Conservation (phyloP, 2,113 vertebrate species). For the Mohoua ochrocephala region DNA sequence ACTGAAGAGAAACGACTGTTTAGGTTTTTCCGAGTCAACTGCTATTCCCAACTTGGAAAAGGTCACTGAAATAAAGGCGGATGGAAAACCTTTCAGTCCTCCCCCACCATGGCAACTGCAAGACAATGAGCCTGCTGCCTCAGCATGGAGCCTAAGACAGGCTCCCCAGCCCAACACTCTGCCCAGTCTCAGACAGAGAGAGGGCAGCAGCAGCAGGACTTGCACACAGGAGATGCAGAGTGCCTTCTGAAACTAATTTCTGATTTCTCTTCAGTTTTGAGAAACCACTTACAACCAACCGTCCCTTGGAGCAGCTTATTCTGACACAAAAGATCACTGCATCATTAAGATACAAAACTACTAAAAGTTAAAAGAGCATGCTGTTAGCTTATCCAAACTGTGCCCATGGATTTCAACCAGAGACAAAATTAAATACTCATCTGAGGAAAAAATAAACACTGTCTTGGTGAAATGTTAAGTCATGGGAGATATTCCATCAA, state of each 20-base stretch:
- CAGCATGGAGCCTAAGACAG: not conserved
- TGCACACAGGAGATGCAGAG: not conserved
- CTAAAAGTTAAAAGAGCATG: not conserved
- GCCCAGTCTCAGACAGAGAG: not conserved
- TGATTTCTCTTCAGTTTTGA: not conserved
- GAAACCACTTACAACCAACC: not conserved
- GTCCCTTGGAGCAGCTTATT: not conserved
- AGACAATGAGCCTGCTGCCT: not conserved
- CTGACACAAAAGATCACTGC: not conserved
- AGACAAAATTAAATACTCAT: not conserved
- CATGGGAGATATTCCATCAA: not conserved
- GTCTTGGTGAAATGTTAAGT: not conserved
- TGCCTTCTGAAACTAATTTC: not conserved
- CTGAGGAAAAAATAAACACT: not conserved
- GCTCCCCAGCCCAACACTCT: not conserved
- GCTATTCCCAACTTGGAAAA: not conserved
- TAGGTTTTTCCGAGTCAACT: not conserved
- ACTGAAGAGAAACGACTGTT: not conserved
- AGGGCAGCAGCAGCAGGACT: not conserved
- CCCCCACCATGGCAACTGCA: not conserved
- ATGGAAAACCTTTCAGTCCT: constrained; percentile 9
- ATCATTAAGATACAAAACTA: not conserved
- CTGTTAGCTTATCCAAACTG: not conserved
- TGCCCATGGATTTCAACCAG: not conserved
- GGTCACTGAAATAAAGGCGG: not conserved